Evolutionary conservation across 2,797 vertebrate species (phyloP).

Genomic region (Phataginus tricuspis): DNA sequence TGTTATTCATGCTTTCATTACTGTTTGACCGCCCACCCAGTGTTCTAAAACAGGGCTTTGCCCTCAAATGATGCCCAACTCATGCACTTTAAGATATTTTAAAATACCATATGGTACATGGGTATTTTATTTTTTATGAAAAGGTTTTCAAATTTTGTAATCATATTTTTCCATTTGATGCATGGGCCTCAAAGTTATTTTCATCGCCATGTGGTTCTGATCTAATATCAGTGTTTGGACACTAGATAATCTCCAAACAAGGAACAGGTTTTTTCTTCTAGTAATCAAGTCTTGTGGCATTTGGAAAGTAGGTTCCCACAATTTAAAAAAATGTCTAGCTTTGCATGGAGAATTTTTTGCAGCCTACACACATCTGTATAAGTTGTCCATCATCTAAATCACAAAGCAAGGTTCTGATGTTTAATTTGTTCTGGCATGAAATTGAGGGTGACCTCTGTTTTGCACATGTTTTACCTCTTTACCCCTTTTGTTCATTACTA

Average conservation of each 20-base stretch:
- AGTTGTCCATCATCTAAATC: constrained; percentile 60
- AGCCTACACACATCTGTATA: constrained; percentile 74
- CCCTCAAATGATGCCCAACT: not conserved
- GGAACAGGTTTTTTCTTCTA: constrained; percentile 61
- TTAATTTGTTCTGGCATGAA: constrained; percentile 80
- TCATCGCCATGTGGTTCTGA: not conserved
- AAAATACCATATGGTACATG: not conserved
- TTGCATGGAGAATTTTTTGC: constrained; percentile 65
- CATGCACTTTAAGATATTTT: not conserved
- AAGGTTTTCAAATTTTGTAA: constrained; percentile 45
- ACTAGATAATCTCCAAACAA: constrained; percentile 47
- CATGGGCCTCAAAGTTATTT: not conserved
- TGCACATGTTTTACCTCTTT: constrained; percentile 79
- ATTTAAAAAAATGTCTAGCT: not conserved
- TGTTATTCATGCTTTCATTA: constrained; percentile 20
- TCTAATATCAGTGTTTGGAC: constrained; percentile 54
- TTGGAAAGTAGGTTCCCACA: constrained; percentile 66
- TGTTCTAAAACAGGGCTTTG: not conserved
- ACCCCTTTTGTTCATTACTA: constrained; percentile 67
- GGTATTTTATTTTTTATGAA: constrained; percentile 20
- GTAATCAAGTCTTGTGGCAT: constrained; percentile 25
- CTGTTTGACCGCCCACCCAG: not conserved
- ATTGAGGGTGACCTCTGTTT: constrained; percentile 80
- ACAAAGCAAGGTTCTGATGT: constrained; percentile 78
- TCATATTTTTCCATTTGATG: constrained; percentile 48